Evolutionary conservation across 2,113 vertebrate genomes (phyloP), one percentile per base, ranked within the genome.

Genomic region (Zosterops hypoxanthus): DNA sequence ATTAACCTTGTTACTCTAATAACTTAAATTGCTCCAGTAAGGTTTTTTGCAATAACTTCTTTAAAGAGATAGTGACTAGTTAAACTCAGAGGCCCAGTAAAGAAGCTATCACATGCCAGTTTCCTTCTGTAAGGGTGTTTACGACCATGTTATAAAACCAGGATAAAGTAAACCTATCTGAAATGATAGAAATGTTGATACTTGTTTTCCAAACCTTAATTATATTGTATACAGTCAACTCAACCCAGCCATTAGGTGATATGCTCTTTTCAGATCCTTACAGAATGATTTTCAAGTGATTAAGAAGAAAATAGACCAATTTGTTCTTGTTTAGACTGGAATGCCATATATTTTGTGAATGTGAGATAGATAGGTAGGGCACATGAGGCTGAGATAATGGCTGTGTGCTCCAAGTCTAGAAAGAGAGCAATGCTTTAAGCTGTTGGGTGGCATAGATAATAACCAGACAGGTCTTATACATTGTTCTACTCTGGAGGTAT

Each of bases 391-490:
- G 26, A 91, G 73, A 91, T 83, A 93, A 28, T 0, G 3, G 17
- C 53, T 87, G 8, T 39, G 53, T 23, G 52, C 56, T 76, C 31
- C 22, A 79, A 87, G 69, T 60, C 46, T 81, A 63, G 41, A 90
- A 92, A 87, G 46, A 91, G 4, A 88, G 49, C 6, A 84, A 57
- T 6, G 18, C 6, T 88, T 94, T 41, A 79, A 75, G 60, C 50
- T 82, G 47, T 71, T 87, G 65, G 46, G 66, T 94, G 90, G 77
- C 50, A 82, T 69, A 96, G 91, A 93, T 86, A 86, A 89, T 77
- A 97, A 92, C 57, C 84, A 96, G 86, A 64, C 47, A 91, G 49
- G 22, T 66, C 57, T 94, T 57, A 70, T 17, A 47, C 20, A 78
- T 14, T 44, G 66, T 39, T 41, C 46, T 75, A 7, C 34, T 42